These are phyloP conservation scores for Protula sp. DNA, from an alignment of 2,888 invertebrate species.

Conservation along the genomic window DNA sequence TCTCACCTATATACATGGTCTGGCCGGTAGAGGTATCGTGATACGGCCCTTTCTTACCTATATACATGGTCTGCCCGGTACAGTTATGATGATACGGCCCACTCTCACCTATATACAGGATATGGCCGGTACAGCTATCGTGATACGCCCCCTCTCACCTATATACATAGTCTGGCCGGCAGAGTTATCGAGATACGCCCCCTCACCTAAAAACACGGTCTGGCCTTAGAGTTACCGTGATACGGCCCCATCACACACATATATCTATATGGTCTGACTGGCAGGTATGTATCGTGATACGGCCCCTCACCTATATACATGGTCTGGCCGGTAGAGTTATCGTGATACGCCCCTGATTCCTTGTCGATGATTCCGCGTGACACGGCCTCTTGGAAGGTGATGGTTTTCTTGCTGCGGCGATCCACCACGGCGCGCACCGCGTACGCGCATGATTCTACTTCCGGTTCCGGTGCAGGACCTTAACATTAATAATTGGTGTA, in stretches of 20 bases:
- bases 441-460: slow-evolving; percentile 41
- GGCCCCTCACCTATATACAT: slow-evolving; percentile 41
- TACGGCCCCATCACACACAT: no score
- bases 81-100: no score
- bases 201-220: no score
- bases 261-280: no score
- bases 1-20: slow-evolving; percentile 40
- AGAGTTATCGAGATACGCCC: slow-evolving; percentile 43
- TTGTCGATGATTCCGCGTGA: slow-evolving; percentile 34
- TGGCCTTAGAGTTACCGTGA: no score
- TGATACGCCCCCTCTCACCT: no score
- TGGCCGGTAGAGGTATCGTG: slow-evolving; percentile 42
- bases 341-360: slow-evolving; percentile 41
- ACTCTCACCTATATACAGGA: no score
- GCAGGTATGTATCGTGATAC: no score
- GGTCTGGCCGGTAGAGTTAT: slow-evolving; percentile 38
- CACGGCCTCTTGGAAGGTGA: slow-evolving; percentile 26
- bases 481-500: no score
- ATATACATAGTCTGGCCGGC: slow-evolving; percentile 38
- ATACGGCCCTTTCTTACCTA: no score
- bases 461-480: slow-evolving; percentile 12
- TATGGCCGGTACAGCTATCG: no score
- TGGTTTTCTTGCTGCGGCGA: slow-evolving; percentile 26
- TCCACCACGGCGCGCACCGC: slow-evolving; percentile 48
- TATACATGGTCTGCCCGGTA: no score